Base-by-base conservation (phyloP, 1,140 invertebrate species). In the Drosophila kepulauana region DNA sequence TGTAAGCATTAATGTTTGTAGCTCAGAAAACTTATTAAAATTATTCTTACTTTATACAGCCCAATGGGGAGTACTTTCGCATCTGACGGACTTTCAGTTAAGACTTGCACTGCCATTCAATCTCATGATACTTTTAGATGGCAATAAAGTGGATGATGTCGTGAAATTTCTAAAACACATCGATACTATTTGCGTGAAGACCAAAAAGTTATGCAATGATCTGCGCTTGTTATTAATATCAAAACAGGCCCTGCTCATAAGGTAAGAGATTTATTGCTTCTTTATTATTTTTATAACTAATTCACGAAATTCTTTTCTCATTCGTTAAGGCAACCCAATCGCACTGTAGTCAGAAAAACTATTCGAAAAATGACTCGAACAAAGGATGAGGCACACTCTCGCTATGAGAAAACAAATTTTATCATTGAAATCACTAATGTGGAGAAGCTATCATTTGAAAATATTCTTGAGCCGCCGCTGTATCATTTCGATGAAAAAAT, bases 401-500 rank as follows among this genome's bases (percentile, higher is more conserved):
- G 71, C 1, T 35, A 51, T 33, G 79, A 82, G 51, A 71, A 54
- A 5, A 58, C 3, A 0, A 10, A 57, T 30, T 88, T 84, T 45
- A 2, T 46, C 1, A 65, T 88, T 7, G 77, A 84, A 33, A 70
- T 88, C 3, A 46, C 38, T 10, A 88, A 88, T 61, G 45, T 81
- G 5, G 61, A 75, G 1, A 54, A 81, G 41, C 48, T 67, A 2
- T 78, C 69, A 0, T 88, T 80, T 7, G 66, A 57, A 11, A 66
- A 88, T 13, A 75, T 88, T 13, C 11, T 84, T 11, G 54, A 82
- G 5, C 84, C 84, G 1, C 70, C 72, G 10, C 13, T 88, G 28
- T 58, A 88, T 67, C 41, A 75, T n/a, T 89, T 89, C 33, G 71
- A 88, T 61, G 78, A 88, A 41, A 69, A 78, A 2, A 82, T 88